These are phyloP conservation scores for Artibeus lituratus DNA, from an alignment of 2,797 vertebrate genomes.

Conservation along the genomic window DNA sequence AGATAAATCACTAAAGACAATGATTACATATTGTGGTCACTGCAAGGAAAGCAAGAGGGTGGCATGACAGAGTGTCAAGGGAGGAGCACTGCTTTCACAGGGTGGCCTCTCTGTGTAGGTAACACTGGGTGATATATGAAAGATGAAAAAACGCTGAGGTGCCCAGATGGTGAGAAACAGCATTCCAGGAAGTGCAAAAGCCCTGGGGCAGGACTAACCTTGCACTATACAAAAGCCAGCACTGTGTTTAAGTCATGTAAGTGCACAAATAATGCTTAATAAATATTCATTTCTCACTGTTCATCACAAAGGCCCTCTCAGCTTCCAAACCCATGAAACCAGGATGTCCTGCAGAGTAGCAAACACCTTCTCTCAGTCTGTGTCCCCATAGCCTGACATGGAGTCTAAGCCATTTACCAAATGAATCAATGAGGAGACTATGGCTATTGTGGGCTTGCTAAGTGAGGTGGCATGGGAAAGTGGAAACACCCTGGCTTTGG, in stretches of 20 bases:
- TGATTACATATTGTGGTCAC: not conserved
- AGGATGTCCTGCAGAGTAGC: not conserved
- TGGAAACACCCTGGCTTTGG: not conserved
- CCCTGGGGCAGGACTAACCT: not conserved
- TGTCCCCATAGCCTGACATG: not conserved
- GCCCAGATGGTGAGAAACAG: not conserved
- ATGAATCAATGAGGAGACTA: not conserved
- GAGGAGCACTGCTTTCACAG: not conserved
- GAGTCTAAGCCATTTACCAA: not conserved
- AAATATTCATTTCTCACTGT: not conserved
- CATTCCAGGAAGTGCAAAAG: not conserved
- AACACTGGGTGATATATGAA: not conserved
- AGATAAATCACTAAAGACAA: not conserved
- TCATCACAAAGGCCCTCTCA: not conserved
- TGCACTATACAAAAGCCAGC: not conserved
- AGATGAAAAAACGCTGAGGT: not conserved
- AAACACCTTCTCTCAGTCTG: not conserved
- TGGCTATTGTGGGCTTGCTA: not conserved
- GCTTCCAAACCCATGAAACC: not conserved
- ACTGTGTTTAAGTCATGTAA: not conserved
- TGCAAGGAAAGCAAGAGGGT: not conserved
- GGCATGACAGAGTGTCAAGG: accelerated
- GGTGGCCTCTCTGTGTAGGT: not conserved
- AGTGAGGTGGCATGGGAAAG: too few species aligned
- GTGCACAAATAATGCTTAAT: not conserved